Base-by-base conservation (phyloP, 2,888 invertebrate genomes). In the Gisinianus flammeolus region DNA sequence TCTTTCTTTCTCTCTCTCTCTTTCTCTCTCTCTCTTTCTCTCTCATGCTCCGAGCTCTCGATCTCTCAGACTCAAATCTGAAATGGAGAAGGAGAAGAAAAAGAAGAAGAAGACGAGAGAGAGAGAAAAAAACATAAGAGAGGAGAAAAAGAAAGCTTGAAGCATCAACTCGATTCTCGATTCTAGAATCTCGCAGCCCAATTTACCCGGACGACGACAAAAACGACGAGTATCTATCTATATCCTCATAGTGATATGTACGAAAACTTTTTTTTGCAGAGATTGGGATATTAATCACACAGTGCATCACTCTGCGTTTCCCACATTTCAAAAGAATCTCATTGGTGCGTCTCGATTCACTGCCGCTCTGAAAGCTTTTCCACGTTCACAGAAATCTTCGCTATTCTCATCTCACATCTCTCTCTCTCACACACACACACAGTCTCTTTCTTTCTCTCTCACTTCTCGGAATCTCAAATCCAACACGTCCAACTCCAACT, bases 341-440 rank as follows among this genome's bases (percentile, higher is more conserved):
- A 35, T 16, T 26, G 35, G 70, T 70, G 44, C 69, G 83, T 83
- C 81, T 83, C 83, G 83, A 83, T 68, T 83, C 81, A 81, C 79
- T 82, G 83, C 80, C 81, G 79, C 80, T 77, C 79, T 83, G 83
- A 83, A 81, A 83, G 83, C 83, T 82, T 82, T 82, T 82, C 82
- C 79, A 82, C 82, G 82, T 83, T 82, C 79, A 66, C 76, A 35
- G 28, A 67, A 74, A 74, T 74, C 74, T 74, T 74, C 66, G 64
- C 64, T 67, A 64, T 74, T 54, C 66, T 62, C 62, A 62, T 26
- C 26, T 62, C 62, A 24, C 62, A 16, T 44, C 44, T 44, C 19
- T 44, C 44, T 44, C 44, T 44, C 16, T 44, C 44, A 44, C 44
- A 16, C 19, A 16, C 19, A 2, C 44, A 16, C 44, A 16, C 8